Percentiles rank a stretch among this genome's conserved stretches.
Evolutionary conservation across 2,888 invertebrate genomes (phyloP).

Genomic region (Tenthredo amoena): DNA sequence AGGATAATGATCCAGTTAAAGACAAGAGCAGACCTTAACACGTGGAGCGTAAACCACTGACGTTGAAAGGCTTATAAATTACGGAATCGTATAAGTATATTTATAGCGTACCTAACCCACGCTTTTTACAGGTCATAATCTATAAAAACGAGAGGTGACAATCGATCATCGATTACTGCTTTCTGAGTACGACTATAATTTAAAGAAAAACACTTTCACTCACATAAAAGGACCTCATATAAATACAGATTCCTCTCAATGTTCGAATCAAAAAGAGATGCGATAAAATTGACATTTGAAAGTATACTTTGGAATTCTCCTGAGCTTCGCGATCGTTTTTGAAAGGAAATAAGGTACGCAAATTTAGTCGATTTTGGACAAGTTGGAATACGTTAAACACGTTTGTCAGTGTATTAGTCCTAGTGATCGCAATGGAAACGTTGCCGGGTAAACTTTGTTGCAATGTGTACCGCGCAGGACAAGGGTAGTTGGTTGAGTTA

Average conservation of each 20-base stretch:
- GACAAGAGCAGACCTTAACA: constrained; percentile 23
- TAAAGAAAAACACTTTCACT: neutral
- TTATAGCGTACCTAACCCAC: neutral
- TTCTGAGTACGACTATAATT: neutral
- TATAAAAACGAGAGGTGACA: neutral
- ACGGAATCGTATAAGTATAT: constrained; percentile 34
- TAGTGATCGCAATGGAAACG: neutral
- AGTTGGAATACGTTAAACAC: neutral
- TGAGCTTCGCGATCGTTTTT: neutral
- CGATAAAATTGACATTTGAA: neutral
- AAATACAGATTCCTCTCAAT: neutral
- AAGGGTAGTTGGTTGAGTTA: constrained; percentile 28
- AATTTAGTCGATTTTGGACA: neutral
- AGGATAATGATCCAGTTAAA: constrained; percentile 44
- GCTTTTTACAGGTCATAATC: constrained; percentile 15
- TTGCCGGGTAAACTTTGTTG: neutral
- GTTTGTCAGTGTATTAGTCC: neutral
- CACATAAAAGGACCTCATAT: neutral
- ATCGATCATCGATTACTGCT: constrained; percentile 7
- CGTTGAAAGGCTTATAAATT: constrained; percentile 18
- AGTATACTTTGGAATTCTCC: neutral
- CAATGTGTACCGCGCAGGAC: neutral
- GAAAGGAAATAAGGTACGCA: neutral
- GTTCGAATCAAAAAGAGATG: neutral
- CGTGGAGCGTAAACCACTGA: constrained; percentile 23